Percentiles rank a stretch among this genome's conserved stretches.
phyloP scores from a whole-genome alignment of 2,797 vertebrate species.

The Acanthurus lineatus region DNA sequence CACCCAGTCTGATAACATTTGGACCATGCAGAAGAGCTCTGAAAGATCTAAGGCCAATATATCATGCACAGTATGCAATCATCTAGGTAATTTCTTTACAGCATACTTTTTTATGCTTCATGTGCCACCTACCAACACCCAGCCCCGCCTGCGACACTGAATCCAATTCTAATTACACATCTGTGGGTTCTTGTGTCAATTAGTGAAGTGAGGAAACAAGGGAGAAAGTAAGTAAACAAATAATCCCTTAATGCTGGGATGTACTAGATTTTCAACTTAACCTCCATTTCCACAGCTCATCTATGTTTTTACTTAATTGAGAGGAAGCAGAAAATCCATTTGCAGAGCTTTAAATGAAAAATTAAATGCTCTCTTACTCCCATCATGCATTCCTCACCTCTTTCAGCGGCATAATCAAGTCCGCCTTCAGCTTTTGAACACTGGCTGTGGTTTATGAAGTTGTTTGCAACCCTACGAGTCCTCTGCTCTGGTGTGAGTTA shows the following conservation, averaged over 20 bases:
- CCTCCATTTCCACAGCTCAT: conserved; percentile 8
- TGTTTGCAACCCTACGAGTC: conserved; percentile 19
- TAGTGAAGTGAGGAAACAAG: conserved; percentile 1
- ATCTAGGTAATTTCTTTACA: no score
- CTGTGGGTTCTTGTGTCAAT: background rate
- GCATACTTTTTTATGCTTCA: no score
- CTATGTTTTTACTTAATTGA: conserved; percentile 45
- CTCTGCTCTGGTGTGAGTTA: background rate
- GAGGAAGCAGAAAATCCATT: conserved; percentile 44
- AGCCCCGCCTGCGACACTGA: no score
- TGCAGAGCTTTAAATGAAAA: conserved; percentile 55
- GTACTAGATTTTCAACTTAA: conserved; percentile 29
- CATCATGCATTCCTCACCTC: conserved; percentile 26
- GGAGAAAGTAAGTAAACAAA: background rate
- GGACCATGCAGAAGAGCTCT: no score
- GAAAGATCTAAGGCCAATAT: no score
- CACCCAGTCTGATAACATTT: no score
- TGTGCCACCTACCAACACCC: no score
- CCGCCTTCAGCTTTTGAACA: conserved; percentile 27
- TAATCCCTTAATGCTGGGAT: conserved; percentile 20
- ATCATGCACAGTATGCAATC: no score
- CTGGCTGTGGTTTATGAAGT: conserved; percentile 23
- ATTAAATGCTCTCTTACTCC: conserved; percentile 38
- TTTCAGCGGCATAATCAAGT: conserved; percentile 31
- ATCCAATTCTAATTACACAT: background rate